Base-by-base conservation (phyloP, 2,797 vertebrate species). In the Anas georgica region DNA sequence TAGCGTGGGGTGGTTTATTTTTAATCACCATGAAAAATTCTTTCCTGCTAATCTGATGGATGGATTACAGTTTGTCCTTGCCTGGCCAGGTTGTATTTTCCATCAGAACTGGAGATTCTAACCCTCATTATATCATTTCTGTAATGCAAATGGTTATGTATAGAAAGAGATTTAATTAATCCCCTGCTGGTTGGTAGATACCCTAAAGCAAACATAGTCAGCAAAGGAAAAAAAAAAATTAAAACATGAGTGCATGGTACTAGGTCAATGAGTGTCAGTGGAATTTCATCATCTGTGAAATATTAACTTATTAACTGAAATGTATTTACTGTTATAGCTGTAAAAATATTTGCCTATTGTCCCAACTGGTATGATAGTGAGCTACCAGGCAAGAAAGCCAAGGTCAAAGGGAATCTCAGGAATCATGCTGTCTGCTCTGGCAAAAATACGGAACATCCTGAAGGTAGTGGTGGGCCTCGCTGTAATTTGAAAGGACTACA, bases 81-180 rank as follows among this genome's bases (percentile, higher is more conserved):
- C 79, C 52, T 1, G 31, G 76, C 88, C 95, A 95, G 81, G 88
- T 92, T 95, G 88, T 90, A 86, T 92, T 95, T 96, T 93, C 84
- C 84, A 95, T 95, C 88, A 90, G 80, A 94, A 88, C 55, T 64
- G 91, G 86, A 92, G 91, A 95, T 92, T 96, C 92, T 90, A 93
- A 39, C 69, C 56, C 88, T 95, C 84, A 86, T 96, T 93, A 95
- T 93, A 96, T 84, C 56, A 93, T 96, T 93, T 95, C 91, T 93
- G 82, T 91, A 96, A 95, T 95, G 94, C 93, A 97, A 96, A 93
- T 96, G 92, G 73, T 92, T 96, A 94, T 84, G 67, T 96, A 85
- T 94, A 87, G 91, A 83, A 73, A 78, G 86, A 95, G 81, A 93
- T 94, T 87, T 97, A 97, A 97, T 97, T 96, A 96, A 97, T 97